Conservation (phyloP, 2,888 invertebrate genomes). For the Tachystola acroxantha region DNA sequence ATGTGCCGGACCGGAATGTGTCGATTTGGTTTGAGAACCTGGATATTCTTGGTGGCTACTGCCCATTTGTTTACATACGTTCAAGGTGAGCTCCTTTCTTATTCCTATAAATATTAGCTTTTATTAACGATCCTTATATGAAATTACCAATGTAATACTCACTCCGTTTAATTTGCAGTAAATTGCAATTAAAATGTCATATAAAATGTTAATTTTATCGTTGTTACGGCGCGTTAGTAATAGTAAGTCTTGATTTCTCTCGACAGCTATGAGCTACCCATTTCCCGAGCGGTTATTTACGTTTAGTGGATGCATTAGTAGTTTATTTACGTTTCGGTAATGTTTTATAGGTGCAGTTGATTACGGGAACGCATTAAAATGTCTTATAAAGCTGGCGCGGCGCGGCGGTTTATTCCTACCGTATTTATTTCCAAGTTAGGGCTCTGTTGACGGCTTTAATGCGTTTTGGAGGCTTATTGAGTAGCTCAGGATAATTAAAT, state of each 20-base stretch:
- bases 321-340: constrained; percentile 36
- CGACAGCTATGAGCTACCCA: constrained; percentile 7
- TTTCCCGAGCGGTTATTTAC: constrained; percentile 20
- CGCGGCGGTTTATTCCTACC: background rate
- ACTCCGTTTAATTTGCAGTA: constrained; percentile 2
- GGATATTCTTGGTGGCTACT: constrained; percentile 68
- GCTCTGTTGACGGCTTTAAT: constrained; percentile 22
- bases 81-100: constrained; percentile 68
- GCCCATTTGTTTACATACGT: constrained; percentile 74
- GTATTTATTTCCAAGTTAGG: constrained; percentile 23
- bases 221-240: background rate
- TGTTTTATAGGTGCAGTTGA: constrained; percentile 37
- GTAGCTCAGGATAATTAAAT: constrained; percentile 2
- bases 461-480: constrained; percentile 8
- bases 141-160: background rate
- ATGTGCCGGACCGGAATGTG: constrained; percentile 73
- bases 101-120: constrained; percentile 61
- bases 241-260: background rate
- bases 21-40: constrained; percentile 66
- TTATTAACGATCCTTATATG: constrained; percentile 51
- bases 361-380: constrained; percentile 27
- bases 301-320: constrained; percentile 26
- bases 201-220: constrained; percentile 2
- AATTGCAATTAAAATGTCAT: background rate
- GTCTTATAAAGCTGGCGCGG: constrained; percentile 18